Evolutionary conservation across 2,888 invertebrate genomes (phyloP).

Genomic region (Onthophagus sagittarius): DNA sequence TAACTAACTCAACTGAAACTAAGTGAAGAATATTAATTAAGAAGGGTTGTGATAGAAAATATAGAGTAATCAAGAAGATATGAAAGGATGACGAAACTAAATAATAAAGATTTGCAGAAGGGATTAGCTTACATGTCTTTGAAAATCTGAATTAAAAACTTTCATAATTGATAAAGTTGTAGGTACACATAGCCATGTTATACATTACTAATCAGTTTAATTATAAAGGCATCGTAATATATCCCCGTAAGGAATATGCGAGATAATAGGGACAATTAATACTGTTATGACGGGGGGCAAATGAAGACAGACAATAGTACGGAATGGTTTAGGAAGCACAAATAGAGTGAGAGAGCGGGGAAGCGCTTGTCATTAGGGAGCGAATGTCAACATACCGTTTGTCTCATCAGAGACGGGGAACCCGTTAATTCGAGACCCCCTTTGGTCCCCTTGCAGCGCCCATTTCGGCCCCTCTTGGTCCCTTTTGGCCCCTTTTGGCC

Average conservation of each 20-base stretch:
- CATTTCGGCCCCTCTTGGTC: background rate
- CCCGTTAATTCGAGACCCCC: conserved; percentile 23
- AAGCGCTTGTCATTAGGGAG: conserved; percentile 19
- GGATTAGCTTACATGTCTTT: background rate
- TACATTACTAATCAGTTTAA: conserved; percentile 9
- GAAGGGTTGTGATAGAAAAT: no score
- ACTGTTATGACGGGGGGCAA: conserved; percentile 13
- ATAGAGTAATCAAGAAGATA: no score
- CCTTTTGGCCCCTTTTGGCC: background rate
- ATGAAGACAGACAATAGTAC: conserved; percentile 17
- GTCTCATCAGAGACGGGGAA: conserved; percentile 6
- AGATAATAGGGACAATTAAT: conserved; percentile 9
- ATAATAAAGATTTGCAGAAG: no score
- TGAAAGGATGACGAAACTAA: no score
- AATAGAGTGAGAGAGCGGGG: conserved; percentile 9
- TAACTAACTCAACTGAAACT: no score
- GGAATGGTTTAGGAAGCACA: conserved; percentile 5
- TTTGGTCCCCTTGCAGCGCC: background rate
- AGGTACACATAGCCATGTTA: background rate
- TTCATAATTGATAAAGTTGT: background rate
- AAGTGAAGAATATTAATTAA: no score
- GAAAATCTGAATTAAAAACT: background rate
- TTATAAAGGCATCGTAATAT: background rate
- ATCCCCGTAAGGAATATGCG: conserved; percentile 1
- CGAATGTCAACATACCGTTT: conserved; percentile 23